Evolutionary conservation across 2,113 vertebrate species (phyloP).

Genomic region (Gavia stellata): DNA sequence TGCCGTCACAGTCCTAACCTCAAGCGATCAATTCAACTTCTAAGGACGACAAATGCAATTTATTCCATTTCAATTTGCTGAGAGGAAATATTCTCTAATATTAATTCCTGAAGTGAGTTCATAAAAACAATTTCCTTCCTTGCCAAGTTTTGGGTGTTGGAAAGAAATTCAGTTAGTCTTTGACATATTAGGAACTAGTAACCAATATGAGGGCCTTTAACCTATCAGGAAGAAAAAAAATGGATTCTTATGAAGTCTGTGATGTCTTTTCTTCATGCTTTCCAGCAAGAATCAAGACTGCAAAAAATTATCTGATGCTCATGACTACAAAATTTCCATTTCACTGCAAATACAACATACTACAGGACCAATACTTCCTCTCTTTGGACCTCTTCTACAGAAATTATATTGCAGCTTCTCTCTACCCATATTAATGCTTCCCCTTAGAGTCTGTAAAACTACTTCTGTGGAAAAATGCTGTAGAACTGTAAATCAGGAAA

Average conservation of each 20-base stretch:
- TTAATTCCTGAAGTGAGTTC: slow-evolving; percentile 59
- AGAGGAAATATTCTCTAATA: slow-evolving; percentile 49
- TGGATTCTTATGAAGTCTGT: not conserved
- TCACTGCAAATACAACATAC: not conserved
- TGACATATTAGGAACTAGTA: slow-evolving; percentile 22
- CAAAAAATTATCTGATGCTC: not conserved
- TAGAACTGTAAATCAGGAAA: not conserved
- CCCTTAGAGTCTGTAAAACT: not conserved
- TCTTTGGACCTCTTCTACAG: not conserved
- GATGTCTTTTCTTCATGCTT: not conserved
- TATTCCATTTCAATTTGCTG: slow-evolving; percentile 62
- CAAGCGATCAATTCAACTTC: slow-evolving; percentile 42
- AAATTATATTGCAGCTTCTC: not conserved
- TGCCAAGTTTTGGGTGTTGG: slow-evolving; percentile 20
- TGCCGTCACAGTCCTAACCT: not conserved
- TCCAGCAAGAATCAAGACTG: not conserved
- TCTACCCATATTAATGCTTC: not conserved
- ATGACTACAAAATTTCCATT: not conserved
- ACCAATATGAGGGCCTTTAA: not conserved
- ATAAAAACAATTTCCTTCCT: slow-evolving; percentile 46
- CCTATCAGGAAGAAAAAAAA: not conserved
- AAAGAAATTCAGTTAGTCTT: slow-evolving; percentile 47
- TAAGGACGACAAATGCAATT: slow-evolving; percentile 43
- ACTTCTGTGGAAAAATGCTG: not conserved
- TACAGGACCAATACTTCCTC: not conserved